These are phyloP conservation scores for Deilephila porcellus DNA, from an alignment of 2,888 invertebrate genomes.

Conservation along the genomic window DNA sequence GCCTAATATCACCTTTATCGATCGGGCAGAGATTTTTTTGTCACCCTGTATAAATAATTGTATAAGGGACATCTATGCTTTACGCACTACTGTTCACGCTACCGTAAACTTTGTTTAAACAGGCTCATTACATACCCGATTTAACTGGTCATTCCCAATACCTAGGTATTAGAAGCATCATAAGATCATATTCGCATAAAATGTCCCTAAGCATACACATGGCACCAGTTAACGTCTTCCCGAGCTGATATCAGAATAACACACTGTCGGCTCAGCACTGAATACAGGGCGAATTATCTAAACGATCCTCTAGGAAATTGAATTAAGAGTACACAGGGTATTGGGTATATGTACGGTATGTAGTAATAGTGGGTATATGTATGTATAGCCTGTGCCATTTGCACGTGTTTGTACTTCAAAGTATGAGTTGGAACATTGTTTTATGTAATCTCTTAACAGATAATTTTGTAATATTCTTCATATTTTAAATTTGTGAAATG, in stretches of 20 bases:
- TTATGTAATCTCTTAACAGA: background rate
- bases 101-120: background rate
- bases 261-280: background rate
- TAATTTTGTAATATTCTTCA: too few relatives aligned
- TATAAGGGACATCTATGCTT: too few relatives aligned
- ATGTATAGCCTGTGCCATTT: slow-evolving; percentile 1
- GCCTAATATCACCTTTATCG: too few relatives aligned
- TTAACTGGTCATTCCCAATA: background rate
- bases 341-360: too few relatives aligned
- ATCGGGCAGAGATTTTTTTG: too few relatives aligned
- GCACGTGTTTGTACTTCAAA: slow-evolving; percentile 8
- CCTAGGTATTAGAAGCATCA: background rate
- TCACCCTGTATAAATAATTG: too few relatives aligned
- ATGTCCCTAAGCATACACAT: background rate
- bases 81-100: too few relatives aligned
- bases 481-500: too few relatives aligned
- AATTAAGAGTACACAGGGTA: slow-evolving; percentile 34
- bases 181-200: too few relatives aligned
- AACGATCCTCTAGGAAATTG: slow-evolving; percentile 38
- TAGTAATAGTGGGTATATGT: background rate
- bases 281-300: slow-evolving; percentile 38
- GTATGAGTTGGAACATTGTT: background rate
- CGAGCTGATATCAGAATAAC: background rate
- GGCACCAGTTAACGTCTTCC: background rate
- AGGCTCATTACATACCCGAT: background rate